A percentile compares a stretch with the other conserved stretches of the same genome.
Conservation (phyloP, 2,797 vertebrate species). For the Pristis pectinata region DNA sequence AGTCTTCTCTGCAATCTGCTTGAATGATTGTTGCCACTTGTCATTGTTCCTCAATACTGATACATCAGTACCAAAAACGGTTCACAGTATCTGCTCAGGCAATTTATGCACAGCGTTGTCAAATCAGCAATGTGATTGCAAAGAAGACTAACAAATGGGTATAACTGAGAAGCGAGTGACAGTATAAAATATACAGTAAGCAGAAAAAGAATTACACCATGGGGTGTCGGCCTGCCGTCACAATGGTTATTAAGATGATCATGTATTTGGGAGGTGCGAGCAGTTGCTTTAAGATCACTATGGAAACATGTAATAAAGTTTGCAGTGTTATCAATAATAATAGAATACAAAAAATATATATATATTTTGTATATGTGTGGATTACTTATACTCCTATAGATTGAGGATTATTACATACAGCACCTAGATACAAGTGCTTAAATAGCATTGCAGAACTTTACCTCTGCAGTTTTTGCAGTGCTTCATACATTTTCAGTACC, state of each 20-base stretch:
- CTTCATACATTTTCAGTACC: background rate
- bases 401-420: background rate
- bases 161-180: background rate
- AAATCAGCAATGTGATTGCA: background rate
- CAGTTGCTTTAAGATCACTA: background rate
- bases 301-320: background rate
- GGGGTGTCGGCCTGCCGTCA: background rate
- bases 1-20: background rate
- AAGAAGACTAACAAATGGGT: background rate
- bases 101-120: background rate
- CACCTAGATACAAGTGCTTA: background rate
- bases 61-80: background rate
- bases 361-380: background rate
- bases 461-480: background rate
- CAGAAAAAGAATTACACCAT: background rate
- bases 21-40: background rate
- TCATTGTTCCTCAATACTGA: background rate
- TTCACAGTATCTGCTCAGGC: background rate
- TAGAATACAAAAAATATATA: background rate
- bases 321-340: background rate
- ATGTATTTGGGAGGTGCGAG: background rate
- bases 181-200: background rate
- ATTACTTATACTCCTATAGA: background rate
- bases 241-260: background rate
- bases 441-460: background rate